Evolutionary conservation across 2,113 vertebrate genomes (phyloP), one percentile per base, ranked within the genome.

Genomic region (Podarcis cretensis): DNA sequence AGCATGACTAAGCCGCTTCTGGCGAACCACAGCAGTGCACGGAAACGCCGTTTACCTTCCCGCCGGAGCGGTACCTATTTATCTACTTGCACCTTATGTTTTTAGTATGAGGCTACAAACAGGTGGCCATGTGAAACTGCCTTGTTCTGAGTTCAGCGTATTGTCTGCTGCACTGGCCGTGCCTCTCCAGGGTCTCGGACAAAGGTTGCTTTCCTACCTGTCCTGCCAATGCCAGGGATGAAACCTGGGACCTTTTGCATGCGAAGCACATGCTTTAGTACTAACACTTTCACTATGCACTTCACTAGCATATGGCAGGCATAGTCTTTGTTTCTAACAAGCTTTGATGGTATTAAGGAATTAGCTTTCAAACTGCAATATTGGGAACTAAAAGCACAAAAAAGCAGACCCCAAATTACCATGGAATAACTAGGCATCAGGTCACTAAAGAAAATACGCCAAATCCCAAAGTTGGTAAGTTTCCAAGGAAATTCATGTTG

Each of bases 241-340:
- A 23, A 68, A 35, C 59, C 63, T 66, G 59, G 32, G 59, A 23
- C 32, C 37, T 37, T 37, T 37, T 1, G 4, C 37, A 37, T 37
- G 10, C 12, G 7, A 83, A 82, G 35, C 69, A 73, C 13, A 4
- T n/a, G n/a, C 69, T n/a, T n/a, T 73, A 73, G 30, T 59, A 81
- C 1, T 77, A 89, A 23, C 8, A 32, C 89, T 69, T 92, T 6
- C 20, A 20, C 43, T 40, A 40, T 83, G 40, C 59, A 77, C 80
- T 87, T 87, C 14, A 63, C 25, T 37, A 43, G 27, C 10, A 40
- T 32, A 43, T 43, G 40, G 6, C 40, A 7, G 40, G 40, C 23
- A 66, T 66, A 77, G 37, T 48, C 25, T 48, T 88, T 48, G 23
- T 66, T 92, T 93, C 30, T 1, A 80, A 43, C 73, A 59, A 18